Percentiles rank a stretch among this genome's conserved stretches.
These are phyloP conservation scores for Phaethon lepturus DNA, from an alignment of 2,113 vertebrate genomes.

Conservation along the genomic window DNA sequence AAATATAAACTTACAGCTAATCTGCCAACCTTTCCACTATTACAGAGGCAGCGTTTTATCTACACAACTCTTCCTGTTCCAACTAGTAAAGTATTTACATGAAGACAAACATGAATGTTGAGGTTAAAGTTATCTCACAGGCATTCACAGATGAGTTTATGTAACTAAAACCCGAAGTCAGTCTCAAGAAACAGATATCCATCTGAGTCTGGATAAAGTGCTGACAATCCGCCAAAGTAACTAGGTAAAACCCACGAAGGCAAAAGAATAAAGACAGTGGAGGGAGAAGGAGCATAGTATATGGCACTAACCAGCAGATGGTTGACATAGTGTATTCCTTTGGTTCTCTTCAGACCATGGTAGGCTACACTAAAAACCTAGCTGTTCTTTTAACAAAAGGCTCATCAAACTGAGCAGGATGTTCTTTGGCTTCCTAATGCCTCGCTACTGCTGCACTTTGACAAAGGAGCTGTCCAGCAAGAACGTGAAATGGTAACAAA, in stretches of 20 bases:
- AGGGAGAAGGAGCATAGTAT: background rate
- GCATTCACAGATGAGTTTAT: background rate
- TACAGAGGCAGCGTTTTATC: background rate
- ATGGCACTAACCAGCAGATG: background rate
- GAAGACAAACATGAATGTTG: background rate
- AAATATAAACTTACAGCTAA: background rate
- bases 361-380: background rate
- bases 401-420: background rate
- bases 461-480: constrained; percentile 63
- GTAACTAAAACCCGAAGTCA: background rate
- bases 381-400: background rate
- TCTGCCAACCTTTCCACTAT: background rate
- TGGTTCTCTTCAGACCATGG: background rate
- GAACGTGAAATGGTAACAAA: background rate
- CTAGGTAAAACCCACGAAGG: background rate
- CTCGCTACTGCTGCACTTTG: background rate
- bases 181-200: background rate
- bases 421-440: background rate
- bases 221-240: background rate
- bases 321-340: background rate
- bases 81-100: background rate
- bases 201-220: background rate
- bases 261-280: background rate
- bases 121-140: background rate
- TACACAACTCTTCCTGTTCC: background rate